Conservation (phyloP, 2,797 vertebrate genomes). For the Microcaecilia unicolor region DNA sequence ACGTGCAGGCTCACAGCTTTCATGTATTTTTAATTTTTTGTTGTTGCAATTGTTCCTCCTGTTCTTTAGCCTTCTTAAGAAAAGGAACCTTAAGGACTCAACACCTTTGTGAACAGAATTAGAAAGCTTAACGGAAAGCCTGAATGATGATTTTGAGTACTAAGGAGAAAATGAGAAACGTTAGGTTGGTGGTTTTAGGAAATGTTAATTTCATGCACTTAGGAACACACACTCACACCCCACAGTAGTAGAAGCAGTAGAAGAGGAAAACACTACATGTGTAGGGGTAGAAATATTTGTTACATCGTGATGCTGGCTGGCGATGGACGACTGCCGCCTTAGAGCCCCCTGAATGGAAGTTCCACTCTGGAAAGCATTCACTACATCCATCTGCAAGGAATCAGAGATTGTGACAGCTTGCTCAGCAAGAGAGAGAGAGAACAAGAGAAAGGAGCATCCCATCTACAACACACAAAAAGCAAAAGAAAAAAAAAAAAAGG, state of each 20-base stretch:
- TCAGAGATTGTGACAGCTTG: conserved; percentile 92
- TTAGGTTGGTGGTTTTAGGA: conserved; percentile 84
- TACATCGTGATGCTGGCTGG: conserved; percentile 99
- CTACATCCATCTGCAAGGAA: conserved; percentile 99
- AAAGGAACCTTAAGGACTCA: conserved; percentile 67
- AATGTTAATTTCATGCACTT: conserved; percentile 99
- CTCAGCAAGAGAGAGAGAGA: conserved; percentile 66
- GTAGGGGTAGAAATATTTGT: conserved; percentile 99
- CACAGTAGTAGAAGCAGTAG: conserved; percentile 99
- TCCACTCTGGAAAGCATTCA: conserved; percentile 99
- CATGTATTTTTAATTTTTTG: conserved; percentile 34
- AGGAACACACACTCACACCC: conserved; percentile 99
- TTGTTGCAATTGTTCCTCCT: conserved; percentile 51
- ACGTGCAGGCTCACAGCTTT: conserved; percentile 55
- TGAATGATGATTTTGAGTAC: conserved; percentile 63
- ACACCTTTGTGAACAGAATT: conserved; percentile 68
- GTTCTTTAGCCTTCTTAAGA: conserved; percentile 55
- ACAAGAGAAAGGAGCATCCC: conserved; percentile 66
- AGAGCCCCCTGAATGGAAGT: conserved; percentile 99
- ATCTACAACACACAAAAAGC: conserved; percentile 64
- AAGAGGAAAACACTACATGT: conserved; percentile 99
- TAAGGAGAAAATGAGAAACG: conserved; percentile 89
- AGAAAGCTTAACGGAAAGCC: conserved; percentile 67
- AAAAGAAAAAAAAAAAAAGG: conserved; percentile 66
- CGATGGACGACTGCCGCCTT: conserved; percentile 99